Evolutionary conservation across 2,113 vertebrate genomes (phyloP).

Genomic region (Crotalus viridis): DNA sequence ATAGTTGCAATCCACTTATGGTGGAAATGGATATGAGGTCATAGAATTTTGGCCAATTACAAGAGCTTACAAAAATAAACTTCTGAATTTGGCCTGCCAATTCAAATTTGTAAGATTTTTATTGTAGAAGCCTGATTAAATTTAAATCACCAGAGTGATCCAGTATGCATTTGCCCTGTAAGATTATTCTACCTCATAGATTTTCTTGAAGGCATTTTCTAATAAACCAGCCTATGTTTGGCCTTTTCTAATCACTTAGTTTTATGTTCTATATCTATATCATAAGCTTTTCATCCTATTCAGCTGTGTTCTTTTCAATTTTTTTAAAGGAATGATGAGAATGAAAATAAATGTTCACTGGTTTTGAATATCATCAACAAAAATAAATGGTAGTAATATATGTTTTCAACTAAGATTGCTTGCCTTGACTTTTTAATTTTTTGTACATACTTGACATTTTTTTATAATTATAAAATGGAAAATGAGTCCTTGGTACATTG

Average conservation of each 20-base stretch:
- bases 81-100: neutral
- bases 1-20: neutral
- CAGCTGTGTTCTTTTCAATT: slow-evolving; percentile 11
- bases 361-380: neutral
- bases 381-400: neutral
- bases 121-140: neutral
- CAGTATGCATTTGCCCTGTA: neutral
- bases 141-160: slow-evolving; percentile 2
- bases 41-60: neutral
- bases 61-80: neutral
- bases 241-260: neutral
- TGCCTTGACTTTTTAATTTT: neutral
- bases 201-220: neutral
- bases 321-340: slow-evolving; percentile 24
- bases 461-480: neutral
- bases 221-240: neutral
- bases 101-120: neutral
- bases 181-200: slow-evolving; percentile 15
- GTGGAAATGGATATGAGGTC: neutral
- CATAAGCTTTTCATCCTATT: neutral
- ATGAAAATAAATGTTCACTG: neutral
- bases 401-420: slow-evolving; percentile 4
- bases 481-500: neutral
- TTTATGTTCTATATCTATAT: slow-evolving; percentile 1
- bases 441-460: neutral